Evolutionary conservation across 2,797 vertebrate genomes (phyloP).

Genomic region (Betta splendens): DNA sequence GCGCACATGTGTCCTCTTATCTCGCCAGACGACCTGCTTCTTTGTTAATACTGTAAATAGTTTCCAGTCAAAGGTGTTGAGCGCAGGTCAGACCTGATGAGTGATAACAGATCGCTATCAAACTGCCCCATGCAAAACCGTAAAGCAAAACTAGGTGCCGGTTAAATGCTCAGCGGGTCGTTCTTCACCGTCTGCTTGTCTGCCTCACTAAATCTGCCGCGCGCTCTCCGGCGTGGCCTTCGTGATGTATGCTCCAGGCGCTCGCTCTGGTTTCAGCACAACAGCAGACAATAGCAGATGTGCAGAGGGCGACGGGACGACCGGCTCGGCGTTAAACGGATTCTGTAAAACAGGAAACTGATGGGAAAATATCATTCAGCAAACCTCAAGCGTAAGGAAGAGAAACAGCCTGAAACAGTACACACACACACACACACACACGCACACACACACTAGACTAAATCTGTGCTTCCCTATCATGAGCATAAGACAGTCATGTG

Average conservation of each 20-base stretch:
- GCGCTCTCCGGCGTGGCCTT: slow-evolving; percentile 36
- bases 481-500: too few species aligned
- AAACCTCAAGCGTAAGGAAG: slow-evolving; percentile 47
- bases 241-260: slow-evolving; percentile 40
- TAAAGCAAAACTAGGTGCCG: slow-evolving; percentile 35
- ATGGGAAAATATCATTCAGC: slow-evolving; percentile 20
- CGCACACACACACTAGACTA: slow-evolving; percentile 21
- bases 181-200: background rate
- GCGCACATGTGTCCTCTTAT: background rate
- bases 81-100: slow-evolving; percentile 64
- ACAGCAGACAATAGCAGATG: slow-evolving; percentile 20
- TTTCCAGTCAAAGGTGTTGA: slow-evolving; percentile 37
- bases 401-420: slow-evolving; percentile 48
- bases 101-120: slow-evolving; percentile 22
- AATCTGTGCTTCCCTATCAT: too few species aligned
- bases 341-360: slow-evolving; percentile 13
- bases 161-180: background rate
- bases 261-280: slow-evolving; percentile 44
- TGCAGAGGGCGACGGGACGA: slow-evolving; percentile 14
- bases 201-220: slow-evolving; percentile 19
- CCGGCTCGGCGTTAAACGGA: background rate
- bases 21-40: background rate
- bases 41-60: slow-evolving; percentile 42
- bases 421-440: slow-evolving; percentile 11
- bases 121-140: slow-evolving; percentile 13